These are phyloP conservation scores for Taenioides sp. DNA, from an alignment of 2,797 vertebrate genomes.

Conservation along the genomic window DNA sequence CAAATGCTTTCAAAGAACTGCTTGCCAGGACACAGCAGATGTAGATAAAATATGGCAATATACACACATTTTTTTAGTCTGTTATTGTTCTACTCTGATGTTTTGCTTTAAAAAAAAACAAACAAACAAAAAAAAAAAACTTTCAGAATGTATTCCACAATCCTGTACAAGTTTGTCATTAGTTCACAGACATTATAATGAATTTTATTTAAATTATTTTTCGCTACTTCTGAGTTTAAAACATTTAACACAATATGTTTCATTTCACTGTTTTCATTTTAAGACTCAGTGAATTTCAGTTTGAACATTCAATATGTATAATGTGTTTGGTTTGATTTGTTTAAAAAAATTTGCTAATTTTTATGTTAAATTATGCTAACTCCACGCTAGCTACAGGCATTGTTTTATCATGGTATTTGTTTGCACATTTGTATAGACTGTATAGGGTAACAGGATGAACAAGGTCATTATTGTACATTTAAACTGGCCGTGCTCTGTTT, in stretches of 20 bases:
- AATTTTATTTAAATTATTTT: background rate
- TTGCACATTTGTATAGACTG: constrained; percentile 78
- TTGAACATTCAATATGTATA: background rate
- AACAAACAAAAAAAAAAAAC: background rate
- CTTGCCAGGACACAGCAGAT: background rate
- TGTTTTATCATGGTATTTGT: constrained; percentile 48
- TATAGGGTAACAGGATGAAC: constrained; percentile 56
- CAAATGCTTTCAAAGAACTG: background rate
- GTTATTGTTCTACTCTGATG: background rate
- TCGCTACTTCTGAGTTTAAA: background rate
- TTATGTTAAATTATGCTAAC: constrained; percentile 22
- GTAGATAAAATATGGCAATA: background rate
- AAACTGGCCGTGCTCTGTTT: constrained; percentile 61
- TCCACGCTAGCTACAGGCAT: constrained; percentile 22
- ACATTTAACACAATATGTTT: background rate
- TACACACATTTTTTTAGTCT: background rate
- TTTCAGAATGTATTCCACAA: background rate
- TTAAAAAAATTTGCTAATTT: background rate
- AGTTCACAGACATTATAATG: background rate
- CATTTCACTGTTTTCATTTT: background rate
- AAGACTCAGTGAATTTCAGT: background rate
- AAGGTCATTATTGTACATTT: constrained; percentile 48
- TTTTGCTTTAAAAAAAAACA: background rate
- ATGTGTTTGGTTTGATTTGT: background rate
- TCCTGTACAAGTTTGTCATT: background rate